Evolutionary conservation across 2,113 vertebrate genomes (phyloP).

Genomic region (Polypterus senegalus): DNA sequence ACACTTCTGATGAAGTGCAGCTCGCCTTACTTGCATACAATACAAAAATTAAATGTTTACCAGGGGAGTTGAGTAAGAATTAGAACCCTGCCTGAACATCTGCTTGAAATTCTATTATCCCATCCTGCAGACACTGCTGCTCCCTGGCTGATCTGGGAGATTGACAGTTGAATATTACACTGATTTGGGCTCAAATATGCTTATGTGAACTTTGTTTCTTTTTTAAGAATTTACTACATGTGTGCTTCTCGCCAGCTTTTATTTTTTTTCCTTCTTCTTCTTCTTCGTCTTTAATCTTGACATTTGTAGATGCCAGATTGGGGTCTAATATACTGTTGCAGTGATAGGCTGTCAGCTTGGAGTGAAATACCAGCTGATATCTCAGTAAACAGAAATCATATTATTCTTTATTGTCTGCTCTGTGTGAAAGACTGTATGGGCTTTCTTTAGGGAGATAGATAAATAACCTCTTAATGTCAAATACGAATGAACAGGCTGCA

Average conservation of each 20-base stretch:
- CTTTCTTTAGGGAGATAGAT: conserved; percentile 67
- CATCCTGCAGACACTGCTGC: conserved; percentile 43
- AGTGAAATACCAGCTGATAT: conserved; percentile 77
- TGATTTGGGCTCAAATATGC: conserved; percentile 50
- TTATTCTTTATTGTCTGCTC: conserved; percentile 71
- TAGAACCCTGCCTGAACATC: conserved; percentile 59
- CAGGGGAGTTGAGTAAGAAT: conserved; percentile 60
- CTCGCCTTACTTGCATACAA: conserved; percentile 60
- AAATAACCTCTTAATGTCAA: conserved; percentile 84
- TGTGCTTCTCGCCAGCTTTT: conserved; percentile 28
- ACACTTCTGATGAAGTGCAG: conserved; percentile 61
- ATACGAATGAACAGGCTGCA: conserved; percentile 45
- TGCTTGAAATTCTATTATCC: conserved; percentile 68
- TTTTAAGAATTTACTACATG: conserved; percentile 38
- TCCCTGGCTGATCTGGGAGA: conserved; percentile 51
- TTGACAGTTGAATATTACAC: conserved; percentile 64
- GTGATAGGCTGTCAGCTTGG: conserved; percentile 61
- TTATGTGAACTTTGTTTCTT: conserved; percentile 52
- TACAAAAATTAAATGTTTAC: conserved; percentile 69
- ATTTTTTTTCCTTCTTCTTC: conserved; percentile 36
- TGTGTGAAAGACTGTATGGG: conserved; percentile 56
- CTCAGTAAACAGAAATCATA: conserved; percentile 83
- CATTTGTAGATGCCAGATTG: conserved; percentile 83
- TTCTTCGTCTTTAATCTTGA: conserved; percentile 54
- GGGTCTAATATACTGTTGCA: conserved; percentile 63